Percentiles rank a stretch among this genome's conserved stretches.
Evolutionary conservation across 2,888 invertebrate species (phyloP).

Genomic region (Dasysyrphus tricinctus): DNA sequence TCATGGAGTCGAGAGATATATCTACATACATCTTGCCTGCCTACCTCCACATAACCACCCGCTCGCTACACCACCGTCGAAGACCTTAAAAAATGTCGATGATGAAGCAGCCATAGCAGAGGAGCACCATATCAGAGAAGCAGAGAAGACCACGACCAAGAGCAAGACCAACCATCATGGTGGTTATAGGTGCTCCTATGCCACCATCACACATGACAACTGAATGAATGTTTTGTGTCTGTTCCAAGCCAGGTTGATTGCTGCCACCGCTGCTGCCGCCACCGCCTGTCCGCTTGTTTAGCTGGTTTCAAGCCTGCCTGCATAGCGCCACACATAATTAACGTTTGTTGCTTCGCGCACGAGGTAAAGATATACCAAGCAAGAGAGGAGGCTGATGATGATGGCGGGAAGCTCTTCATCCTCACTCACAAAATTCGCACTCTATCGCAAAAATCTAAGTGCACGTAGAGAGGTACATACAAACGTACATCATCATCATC

Average conservation of each 20-base stretch:
- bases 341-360: conserved; percentile 43
- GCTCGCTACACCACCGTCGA: background rate
- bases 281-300: conserved; percentile 5
- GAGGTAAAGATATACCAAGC: background rate
- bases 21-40: background rate
- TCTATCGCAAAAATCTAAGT: conserved; percentile 43
- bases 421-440: conserved; percentile 60
- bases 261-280: conserved; percentile 42
- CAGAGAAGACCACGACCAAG: conserved; percentile 30
- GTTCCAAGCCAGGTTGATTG: conserved; percentile 71
- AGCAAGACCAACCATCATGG: conserved; percentile 66
- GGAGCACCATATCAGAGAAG: conserved; percentile 12
- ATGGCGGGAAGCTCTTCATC: conserved; percentile 6
- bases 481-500: conserved; percentile 63
- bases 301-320: conserved; percentile 56
- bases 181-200: conserved; percentile 60
- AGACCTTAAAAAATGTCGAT: conserved; percentile 37
- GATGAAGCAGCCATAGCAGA: conserved; percentile 7
- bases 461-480: conserved; percentile 44
- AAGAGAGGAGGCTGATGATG: background rate
- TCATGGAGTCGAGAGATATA: conserved; percentile 45
- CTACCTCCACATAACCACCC: background rate
- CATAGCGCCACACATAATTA: conserved; percentile 76
- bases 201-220: conserved; percentile 72
- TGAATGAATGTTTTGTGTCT: conserved; percentile 75